Base-by-base conservation (phyloP, 2,888 invertebrate genomes). In the Tachystola acroxantha region DNA sequence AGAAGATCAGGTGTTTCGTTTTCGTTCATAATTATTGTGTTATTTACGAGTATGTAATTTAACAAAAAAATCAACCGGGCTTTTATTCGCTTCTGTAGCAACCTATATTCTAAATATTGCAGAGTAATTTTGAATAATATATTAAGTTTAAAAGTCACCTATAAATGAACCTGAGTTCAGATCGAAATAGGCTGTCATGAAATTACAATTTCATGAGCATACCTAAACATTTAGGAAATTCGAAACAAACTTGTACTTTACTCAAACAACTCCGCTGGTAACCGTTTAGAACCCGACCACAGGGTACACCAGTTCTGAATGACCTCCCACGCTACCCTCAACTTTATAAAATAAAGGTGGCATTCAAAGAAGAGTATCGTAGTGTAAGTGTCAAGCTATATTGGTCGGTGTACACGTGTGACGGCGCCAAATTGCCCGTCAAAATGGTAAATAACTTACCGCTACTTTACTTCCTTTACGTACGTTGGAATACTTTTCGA, bases 371-470 rank as follows among this genome's bases (percentile, higher is more conserved):
- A 5, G 10, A 14, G 13, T 4, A 27, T 27, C 16, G 10, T 32
- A 20, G 9, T 20, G 28, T 30, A 12, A 32, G 30, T 32, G 32
- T 42, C 56, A 67, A 63, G 61, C 59, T 63, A 64, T 52, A 60
- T 43, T 55, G 61, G 62, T 51, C 42, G 45, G 48, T 50, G 51
- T n/a, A n/a, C 57, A 57, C 57, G 57, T 62, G 64, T 61, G 58
- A 57, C 59, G 48, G 47, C 62, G 69, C 69, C 68, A 78, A 76
- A 78, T 77, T 75, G 65, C 68, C 70, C 72, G 68, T 73, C 77
- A 75, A 72, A 74, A 72, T 74, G 73, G 59, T 75, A 57, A 70
- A 78, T 71, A 66, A 64, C 48, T 59, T 56, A 64, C 60, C n/a
- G 57, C 57, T 56, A 16, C 16, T 16, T 16, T 50, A n/a, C n/a